Base-by-base conservation (phyloP, 37 sponge, comb jelly and placozoan species). In the Theonella swinhoei region DNA sequence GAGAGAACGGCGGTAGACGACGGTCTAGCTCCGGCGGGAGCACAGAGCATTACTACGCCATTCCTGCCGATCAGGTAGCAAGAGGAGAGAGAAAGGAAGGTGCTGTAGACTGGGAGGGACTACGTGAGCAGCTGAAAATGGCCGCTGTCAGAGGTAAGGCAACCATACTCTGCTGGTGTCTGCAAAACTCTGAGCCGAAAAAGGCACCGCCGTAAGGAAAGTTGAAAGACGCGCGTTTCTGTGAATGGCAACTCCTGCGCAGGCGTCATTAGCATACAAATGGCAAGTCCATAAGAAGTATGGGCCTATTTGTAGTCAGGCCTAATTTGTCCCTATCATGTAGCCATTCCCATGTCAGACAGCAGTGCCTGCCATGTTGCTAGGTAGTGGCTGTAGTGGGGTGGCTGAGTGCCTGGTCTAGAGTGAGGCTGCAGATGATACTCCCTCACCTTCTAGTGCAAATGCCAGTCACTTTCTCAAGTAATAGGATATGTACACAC, bases 151-250 rank as follows among this genome's bases (percentile, higher is more conserved):
- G 54, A 47, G 54, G 54, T 47, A 47, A 14, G 54, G 54, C 7
- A 47, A 14, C 54, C 54, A 17, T 7, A 7, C 54, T 47, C 11
- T 7, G 54, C 54, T 47, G 11, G 14, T 14, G 54, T 47, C 54
- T 47, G 14, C n/a, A n/a, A n/a, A n/a, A n/a, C n/a, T n/a, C n/a
- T n/a, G 72, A 1, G 3, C 41, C 2, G 4, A 25, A 71, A 22
- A 38, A 71, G 23, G 28, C 72, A 36, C 24, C 72, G 36, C 72
- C 72, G 9, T 71, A 25, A 25, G 25, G 72, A 35, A 35, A 71
- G 35, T 71, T 37, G 72, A 71, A 22, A 38, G 40, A 26, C 28
- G 72, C 38, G 72, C n/a, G 40, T 47, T 47, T 47, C 54, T 47
- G n/a, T n/a, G n/a, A n/a, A n/a, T 67, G 68, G 68, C 32, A 67